Evolutionary conservation across 1,140 invertebrate species (phyloP), one percentile per base, ranked within the genome.

Genomic region (Adelges cooleyi): DNA sequence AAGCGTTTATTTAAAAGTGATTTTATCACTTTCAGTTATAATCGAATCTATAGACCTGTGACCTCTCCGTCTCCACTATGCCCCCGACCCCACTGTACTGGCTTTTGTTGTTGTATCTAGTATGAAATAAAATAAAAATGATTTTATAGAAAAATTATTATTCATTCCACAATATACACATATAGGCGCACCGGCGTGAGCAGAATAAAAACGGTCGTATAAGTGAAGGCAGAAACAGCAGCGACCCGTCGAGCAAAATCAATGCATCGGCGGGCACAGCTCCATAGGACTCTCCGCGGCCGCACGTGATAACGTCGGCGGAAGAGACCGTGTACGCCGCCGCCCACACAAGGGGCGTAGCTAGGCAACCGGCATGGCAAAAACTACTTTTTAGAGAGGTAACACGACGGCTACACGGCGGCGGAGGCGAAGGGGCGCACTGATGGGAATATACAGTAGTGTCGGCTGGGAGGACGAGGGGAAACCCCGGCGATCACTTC

Each of bases 401-500:
- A 13, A 38, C 36, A 13, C 36, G 36, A 38, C 36, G 36, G 13
- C 6, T 8, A 6, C 6, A 38, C 36, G 36, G 36, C 36, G 36
- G 36, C 6, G 36, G 36, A 38, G 36, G 36, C 6, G 36, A 13
- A 9, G 25, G 27, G 50, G 50, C 3, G 25, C n/a, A 11, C 15
- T n/a, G 20, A 13, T 11, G 18, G 11, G 9, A 18, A 51, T 25
- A 36, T 53, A 53, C 29, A 42, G 40, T 11, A 17, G 40, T 6
- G 40, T 11, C 17, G 3, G 3, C 3, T 4, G 40, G 13, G 4
- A 17, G 40, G 4, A 3, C 3, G 13, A 42, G 17, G 40, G 40
- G 40, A n/a, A 3, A 11, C 52, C 52, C 52, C 33, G 33, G 20
- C 18, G 29, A 56, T 56, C 53, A 56, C 53, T 56, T 56, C 53